Evolutionary conservation across 2,888 invertebrate species (phyloP).

Genomic region (Azorinus chamasolen): DNA sequence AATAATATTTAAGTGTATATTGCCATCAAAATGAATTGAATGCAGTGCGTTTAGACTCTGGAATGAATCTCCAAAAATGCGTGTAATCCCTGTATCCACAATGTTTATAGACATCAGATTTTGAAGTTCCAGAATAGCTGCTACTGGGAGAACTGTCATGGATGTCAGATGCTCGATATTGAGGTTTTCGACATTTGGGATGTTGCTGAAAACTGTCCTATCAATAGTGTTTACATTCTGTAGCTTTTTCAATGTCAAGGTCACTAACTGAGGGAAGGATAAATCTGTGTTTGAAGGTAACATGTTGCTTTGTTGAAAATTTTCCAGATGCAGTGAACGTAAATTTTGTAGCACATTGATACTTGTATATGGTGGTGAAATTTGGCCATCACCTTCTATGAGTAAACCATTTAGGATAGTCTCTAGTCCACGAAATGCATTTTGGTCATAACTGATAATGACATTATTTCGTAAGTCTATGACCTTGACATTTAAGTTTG

Average conservation of each 20-base stretch:
- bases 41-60: slow-evolving; percentile 27
- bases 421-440: slow-evolving; percentile 93
- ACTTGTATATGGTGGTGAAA: slow-evolving; percentile 44
- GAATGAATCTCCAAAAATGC: slow-evolving; percentile 29
- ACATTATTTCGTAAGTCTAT: slow-evolving; percentile 94
- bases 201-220: slow-evolving; percentile 19
- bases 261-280: slow-evolving; percentile 51
- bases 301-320: slow-evolving; percentile 47
- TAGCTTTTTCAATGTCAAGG: slow-evolving; percentile 57
- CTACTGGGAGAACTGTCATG: slow-evolving; percentile 34
- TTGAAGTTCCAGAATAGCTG: slow-evolving; percentile 25
- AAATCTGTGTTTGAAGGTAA: slow-evolving; percentile 34
- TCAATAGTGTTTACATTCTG: slow-evolving; percentile 21
- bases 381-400: slow-evolving; percentile 86
- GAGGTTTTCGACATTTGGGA: slow-evolving; percentile 29
- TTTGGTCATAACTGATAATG: slow-evolving; percentile 93
- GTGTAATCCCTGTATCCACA: slow-evolving; percentile 28
- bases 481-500: slow-evolving; percentile 93
- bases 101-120: slow-evolving; percentile 25
- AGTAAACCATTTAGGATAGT: slow-evolving; percentile 93
- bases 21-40: slow-evolving; percentile 30
- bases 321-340: slow-evolving; percentile 58
- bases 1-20: slow-evolving; percentile 24
- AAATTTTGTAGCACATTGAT: slow-evolving; percentile 59
- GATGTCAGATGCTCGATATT: slow-evolving; percentile 12